Base-by-base conservation (phyloP, 1,140 invertebrate genomes). In the Drosophila ambigua region DNA sequence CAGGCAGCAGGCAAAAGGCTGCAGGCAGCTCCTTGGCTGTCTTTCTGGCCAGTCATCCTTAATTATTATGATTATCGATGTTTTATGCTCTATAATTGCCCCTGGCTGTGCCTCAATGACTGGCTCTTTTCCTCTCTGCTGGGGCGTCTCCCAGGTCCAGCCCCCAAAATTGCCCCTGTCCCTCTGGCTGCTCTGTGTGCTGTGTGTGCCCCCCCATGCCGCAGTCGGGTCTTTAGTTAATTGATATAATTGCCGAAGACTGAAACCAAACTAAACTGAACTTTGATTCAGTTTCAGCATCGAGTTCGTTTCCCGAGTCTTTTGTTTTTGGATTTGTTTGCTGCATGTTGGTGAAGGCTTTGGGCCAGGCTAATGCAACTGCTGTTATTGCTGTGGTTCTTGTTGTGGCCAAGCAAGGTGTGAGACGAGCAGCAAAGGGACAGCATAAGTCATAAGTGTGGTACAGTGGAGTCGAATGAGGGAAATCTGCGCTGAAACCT, bases 1-100 rank as follows among this genome's bases (percentile, higher is more conserved):
- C 41, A 31, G 62, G 44, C 39, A 39, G 68, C 72, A 52, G 72
- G 69, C 71, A 68, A 48, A 28, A 39, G 61, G 48, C 16, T 0
- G 1, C 66, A 52, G 78, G 28, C 31, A 31, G 31, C 31, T 31
- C 31, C 55, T 51, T 8, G 26, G 46, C 31, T 41, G 60, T 41
- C 53, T 24, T 41, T 87, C 76, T 88, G 83, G 15, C 72, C 72
- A 82, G 83, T 88, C 83, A 88, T 88, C 64, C 72, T 89, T 88
- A 88, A 88, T 88, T 89, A 88, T 88, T 88, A 88, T 88, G 76
- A 88, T 88, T 88, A 89, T 88, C 79, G 77, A 89, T 88, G 83
- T 83, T 79, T 88, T 88, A 88, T 88, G 84, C 79, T 83, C 79
- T 83, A 88, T 88, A 88, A 88, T 88, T 88, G 79, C 79, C 83